Percentiles rank a stretch among this genome's conserved stretches.
These are phyloP conservation scores for Caenorhabditis macrosperma DNA, from an alignment of 2,888 invertebrate genomes.

Conservation along the genomic window DNA sequence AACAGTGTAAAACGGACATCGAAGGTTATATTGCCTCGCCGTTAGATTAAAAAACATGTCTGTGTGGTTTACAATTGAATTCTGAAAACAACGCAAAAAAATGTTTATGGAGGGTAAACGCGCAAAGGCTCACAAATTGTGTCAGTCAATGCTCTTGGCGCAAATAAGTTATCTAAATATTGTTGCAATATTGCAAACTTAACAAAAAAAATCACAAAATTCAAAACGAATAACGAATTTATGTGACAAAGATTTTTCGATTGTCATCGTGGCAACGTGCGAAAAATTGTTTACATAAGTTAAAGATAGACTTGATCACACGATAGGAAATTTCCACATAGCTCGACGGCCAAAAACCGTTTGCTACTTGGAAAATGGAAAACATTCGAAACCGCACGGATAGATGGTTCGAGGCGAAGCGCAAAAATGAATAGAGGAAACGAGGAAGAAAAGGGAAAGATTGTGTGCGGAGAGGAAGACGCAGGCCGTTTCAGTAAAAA, in stretches of 20 bases:
- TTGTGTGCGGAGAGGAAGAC: neutral
- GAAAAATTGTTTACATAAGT: too few species aligned
- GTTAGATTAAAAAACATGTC: neutral
- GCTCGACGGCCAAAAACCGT: neutral
- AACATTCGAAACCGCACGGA: neutral
- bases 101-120: neutral
- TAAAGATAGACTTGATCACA: too few species aligned
- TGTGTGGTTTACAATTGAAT: neutral
- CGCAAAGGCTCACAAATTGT: neutral
- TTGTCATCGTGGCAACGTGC: too few species aligned
- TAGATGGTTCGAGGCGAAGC: neutral
- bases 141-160: neutral
- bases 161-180: neutral
- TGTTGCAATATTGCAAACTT: neutral
- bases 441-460: conserved; percentile 14
- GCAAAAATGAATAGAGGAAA: neutral
- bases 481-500: conserved; percentile 17
- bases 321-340: neutral
- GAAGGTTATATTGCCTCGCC: conserved; percentile 2
- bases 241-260: neutral
- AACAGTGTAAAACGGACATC: conserved; percentile 23
- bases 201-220: neutral
- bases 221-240: neutral
- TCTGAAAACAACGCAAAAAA: neutral
- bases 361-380: neutral